phyloP scores from a whole-genome alignment of 1,140 invertebrate genomes.

The Musca domestica region DNA sequence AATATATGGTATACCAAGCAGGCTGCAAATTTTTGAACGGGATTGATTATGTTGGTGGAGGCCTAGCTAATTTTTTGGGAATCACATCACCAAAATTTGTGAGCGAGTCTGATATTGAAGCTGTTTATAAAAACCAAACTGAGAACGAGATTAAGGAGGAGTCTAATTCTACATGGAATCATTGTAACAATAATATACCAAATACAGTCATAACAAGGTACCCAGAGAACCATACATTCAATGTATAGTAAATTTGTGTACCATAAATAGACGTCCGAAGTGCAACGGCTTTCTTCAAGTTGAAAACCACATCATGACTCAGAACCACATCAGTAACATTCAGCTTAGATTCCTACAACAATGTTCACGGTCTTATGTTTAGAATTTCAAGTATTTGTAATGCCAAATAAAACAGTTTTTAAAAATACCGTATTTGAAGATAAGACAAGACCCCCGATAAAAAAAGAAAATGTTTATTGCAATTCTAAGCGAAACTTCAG shows the following conservation, averaged over 20 bases:
- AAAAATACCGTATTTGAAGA: no score
- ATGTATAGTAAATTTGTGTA: neutral
- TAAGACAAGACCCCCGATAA: no score
- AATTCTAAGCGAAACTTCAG: no score
- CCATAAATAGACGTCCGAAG: neutral
- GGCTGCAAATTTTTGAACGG: slow-evolving; percentile 68
- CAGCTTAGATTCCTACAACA: no score
- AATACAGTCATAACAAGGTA: slow-evolving; percentile 5
- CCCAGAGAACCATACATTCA: neutral
- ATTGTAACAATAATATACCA: neutral
- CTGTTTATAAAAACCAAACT: slow-evolving; percentile 57
- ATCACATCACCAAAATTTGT: slow-evolving; percentile 91
- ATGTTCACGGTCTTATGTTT: no score
- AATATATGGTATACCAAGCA: slow-evolving; percentile 64
- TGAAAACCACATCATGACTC: no score
- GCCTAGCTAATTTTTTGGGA: slow-evolving; percentile 79
- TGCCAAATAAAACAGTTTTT: no score
- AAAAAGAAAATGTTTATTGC: no score
- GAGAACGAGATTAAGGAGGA: slow-evolving; percentile 54
- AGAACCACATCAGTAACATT: no score
- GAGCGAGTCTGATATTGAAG: slow-evolving; percentile 81
- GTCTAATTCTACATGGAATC: neutral
- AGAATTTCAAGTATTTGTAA: no score
- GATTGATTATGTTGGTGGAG: slow-evolving; percentile 82
- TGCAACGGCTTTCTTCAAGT: neutral